Evolutionary conservation across 2,113 vertebrate genomes (phyloP).

Genomic region (Toxotes chatareus): DNA sequence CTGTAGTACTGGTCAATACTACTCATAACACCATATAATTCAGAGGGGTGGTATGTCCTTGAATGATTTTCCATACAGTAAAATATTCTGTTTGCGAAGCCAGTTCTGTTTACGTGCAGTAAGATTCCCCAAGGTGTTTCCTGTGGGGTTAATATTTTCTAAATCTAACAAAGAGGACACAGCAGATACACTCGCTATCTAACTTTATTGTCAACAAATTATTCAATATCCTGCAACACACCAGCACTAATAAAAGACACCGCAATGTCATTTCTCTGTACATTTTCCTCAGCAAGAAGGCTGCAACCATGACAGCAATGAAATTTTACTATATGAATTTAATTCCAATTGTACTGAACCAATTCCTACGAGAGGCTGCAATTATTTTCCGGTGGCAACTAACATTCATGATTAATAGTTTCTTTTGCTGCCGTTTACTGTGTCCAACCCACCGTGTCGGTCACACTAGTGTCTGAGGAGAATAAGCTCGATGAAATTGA

Average conservation of each 20-base stretch:
- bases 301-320: no score
- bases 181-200: neutral
- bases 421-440: no score
- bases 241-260: neutral
- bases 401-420: no score
- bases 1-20: slow-evolving; percentile 27
- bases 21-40: slow-evolving; percentile 3
- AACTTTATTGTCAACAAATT: neutral
- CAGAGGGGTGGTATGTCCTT: neutral
- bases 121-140: neutral
- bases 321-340: no score
- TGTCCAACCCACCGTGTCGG: no score
- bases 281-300: slow-evolving; percentile 5
- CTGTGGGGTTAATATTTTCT: neutral
- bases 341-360: no score
- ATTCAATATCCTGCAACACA: neutral
- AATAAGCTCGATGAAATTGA: neutral
- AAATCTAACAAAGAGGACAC: slow-evolving; percentile 5
- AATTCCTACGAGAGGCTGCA: no score
- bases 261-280: neutral
- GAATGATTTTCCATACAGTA: slow-evolving; percentile 13
- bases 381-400: no score
- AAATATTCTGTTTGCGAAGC: slow-evolving; percentile 29
- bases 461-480: neutral
- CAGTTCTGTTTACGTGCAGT: neutral